Conservation (phyloP, 2,113 vertebrate genomes). For the Anser brachyrhynchus region DNA sequence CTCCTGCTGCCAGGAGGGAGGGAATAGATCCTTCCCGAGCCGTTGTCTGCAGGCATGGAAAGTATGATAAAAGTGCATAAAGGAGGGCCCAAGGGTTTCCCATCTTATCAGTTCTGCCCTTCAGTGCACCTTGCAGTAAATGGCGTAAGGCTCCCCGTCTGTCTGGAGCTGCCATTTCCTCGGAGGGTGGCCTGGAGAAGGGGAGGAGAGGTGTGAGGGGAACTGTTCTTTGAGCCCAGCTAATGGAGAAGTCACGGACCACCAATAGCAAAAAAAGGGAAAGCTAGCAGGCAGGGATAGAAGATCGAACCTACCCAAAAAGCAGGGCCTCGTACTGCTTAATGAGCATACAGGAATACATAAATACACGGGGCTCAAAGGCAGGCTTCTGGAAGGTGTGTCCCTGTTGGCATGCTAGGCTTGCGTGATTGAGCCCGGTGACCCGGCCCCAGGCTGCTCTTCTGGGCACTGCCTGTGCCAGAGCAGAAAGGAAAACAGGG, state of each 20-base stretch:
- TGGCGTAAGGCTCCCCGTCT: background rate
- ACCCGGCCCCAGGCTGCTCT: background rate
- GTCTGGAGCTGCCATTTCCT: background rate
- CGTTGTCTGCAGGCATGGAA: background rate
- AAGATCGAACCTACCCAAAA: background rate
- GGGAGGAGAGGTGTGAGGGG: background rate
- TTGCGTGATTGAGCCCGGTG: background rate
- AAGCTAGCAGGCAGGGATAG: background rate
- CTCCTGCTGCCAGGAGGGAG: background rate
- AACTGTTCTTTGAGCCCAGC: background rate
- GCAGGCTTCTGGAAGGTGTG: background rate
- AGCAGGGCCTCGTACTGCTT: background rate
- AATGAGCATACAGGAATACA: background rate
- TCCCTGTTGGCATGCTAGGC: background rate
- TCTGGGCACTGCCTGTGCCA: background rate
- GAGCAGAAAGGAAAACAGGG: background rate
- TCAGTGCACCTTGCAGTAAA: background rate
- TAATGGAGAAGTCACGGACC: background rate
- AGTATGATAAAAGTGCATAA: background rate
- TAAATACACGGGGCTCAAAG: background rate
- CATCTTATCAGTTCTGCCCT: background rate
- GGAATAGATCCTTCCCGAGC: background rate
- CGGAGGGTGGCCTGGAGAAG: background rate
- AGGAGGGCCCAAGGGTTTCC: background rate
- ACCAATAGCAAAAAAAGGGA: background rate